These are phyloP conservation scores for Dasypogon diadema DNA, from an alignment of 2,888 invertebrate genomes.

Conservation along the genomic window DNA sequence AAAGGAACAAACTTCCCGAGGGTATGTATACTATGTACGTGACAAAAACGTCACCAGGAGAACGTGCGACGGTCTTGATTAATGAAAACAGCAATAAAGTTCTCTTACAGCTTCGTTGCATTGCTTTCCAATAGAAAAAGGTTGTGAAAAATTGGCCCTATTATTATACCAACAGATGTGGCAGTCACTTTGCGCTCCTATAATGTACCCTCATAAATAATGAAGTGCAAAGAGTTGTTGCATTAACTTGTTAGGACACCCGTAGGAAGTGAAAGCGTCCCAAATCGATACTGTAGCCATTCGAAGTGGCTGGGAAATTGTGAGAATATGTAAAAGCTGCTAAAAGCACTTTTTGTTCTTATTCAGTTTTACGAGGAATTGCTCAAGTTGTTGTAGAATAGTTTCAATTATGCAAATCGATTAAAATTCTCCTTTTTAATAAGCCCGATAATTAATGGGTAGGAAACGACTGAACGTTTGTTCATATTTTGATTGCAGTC, in stretches of 20 bases:
- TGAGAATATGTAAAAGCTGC: too few species aligned
- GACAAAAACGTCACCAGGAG: constrained; percentile 35
- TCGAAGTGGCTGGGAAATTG: too few species aligned
- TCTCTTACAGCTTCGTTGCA: constrained; percentile 24
- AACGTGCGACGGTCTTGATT: constrained; percentile 43
- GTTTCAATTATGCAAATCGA: too few species aligned
- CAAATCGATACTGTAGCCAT: not conserved
- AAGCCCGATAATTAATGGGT: too few species aligned
- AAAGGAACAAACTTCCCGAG: constrained; percentile 11
- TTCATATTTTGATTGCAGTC: too few species aligned
- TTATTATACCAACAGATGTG: constrained; percentile 37
- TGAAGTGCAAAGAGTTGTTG: constrained; percentile 18
- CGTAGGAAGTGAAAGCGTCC: not conserved
- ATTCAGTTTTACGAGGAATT: too few species aligned
- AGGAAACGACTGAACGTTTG: too few species aligned
- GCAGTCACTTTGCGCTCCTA: constrained; percentile 23
- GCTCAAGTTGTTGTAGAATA: too few species aligned
- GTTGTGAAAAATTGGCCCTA: constrained; percentile 33
- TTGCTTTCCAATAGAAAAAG: constrained; percentile 27
- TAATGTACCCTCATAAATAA: constrained; percentile 28
- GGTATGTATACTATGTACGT: constrained; percentile 15
- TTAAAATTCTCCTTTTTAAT: too few species aligned
- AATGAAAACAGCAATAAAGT: constrained; percentile 46
- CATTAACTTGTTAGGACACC: constrained; percentile 1
- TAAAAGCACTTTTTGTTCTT: too few species aligned